A percentile compares a stretch with the other conserved stretches of the same genome.
These are phyloP conservation scores for Camptogramma bilineatum DNA, from an alignment of 2,888 invertebrate species.

Conservation along the genomic window DNA sequence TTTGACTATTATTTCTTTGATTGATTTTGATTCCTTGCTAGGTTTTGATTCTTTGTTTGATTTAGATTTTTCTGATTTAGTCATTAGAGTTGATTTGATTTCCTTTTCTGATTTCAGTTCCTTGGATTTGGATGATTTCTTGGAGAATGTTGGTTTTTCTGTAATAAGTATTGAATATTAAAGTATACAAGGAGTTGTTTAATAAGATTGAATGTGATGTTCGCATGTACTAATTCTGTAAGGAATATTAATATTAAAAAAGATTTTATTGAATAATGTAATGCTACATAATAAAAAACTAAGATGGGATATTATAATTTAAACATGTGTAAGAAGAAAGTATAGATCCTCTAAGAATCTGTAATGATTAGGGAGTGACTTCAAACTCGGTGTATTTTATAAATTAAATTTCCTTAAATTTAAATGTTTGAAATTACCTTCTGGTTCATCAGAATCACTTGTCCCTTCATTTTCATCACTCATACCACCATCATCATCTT, in stretches of 20 bases:
- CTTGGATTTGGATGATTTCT: slow-evolving; percentile 48
- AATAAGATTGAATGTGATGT: no score
- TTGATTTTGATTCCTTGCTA: slow-evolving; percentile 20
- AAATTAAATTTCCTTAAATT: no score
- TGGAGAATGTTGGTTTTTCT: slow-evolving; percentile 55
- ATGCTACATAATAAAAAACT: no score
- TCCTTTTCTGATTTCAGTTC: slow-evolving; percentile 42
- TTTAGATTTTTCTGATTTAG: slow-evolving; percentile 33
- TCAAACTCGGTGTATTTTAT: no score
- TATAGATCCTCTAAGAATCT: no score
- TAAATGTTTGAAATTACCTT: slow-evolving; percentile 48
- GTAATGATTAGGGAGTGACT: no score
- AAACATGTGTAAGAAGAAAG: no score
- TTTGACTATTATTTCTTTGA: slow-evolving; percentile 57
- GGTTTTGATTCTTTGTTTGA: slow-evolving; percentile 28
- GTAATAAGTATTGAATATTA: slow-evolving; percentile 36
- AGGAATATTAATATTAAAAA: no score
- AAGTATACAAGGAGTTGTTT: no score
- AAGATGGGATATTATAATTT: no score
- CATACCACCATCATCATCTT: slow-evolving; percentile 24
- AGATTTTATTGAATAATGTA: no score
- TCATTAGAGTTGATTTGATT: slow-evolving; percentile 24
- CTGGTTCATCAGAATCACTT: slow-evolving; percentile 51
- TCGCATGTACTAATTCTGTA: no score
- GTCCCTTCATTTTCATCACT: slow-evolving; percentile 20